These are phyloP conservation scores for Gobio gobio DNA, from an alignment of 2,113 vertebrate species.

Conservation along the genomic window DNA sequence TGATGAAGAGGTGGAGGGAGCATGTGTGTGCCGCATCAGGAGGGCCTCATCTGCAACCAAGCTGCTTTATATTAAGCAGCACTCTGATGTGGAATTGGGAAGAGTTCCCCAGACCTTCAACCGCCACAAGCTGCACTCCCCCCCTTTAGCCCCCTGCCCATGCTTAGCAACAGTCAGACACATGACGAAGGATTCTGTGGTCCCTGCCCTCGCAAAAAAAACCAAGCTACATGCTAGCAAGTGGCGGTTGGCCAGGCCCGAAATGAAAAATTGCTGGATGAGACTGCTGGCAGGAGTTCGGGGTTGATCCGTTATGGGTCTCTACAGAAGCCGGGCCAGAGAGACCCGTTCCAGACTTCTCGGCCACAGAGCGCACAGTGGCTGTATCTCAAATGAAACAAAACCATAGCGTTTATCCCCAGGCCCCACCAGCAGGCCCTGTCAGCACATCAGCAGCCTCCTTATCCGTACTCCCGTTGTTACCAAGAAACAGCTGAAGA, in stretches of 20 bases:
- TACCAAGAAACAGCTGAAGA: background rate
- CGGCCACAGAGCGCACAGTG: constrained; percentile 53
- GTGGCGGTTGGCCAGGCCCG: constrained; percentile 46
- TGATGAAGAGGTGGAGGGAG: constrained; percentile 66
- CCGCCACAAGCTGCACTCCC: constrained; percentile 54
- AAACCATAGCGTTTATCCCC: constrained; percentile 24
- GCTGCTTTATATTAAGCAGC: constrained; percentile 77
- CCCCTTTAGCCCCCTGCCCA: constrained; percentile 26
- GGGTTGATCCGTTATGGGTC: constrained; percentile 48
- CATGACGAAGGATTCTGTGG: constrained; percentile 54
- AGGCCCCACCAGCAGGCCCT: constrained; percentile 13
- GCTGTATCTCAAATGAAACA: constrained; percentile 58
- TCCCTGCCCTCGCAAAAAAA: constrained; percentile 40
- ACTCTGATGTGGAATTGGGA: constrained; percentile 78
- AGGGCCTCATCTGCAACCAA: constrained; percentile 77
- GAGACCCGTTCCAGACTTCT: constrained; percentile 43
- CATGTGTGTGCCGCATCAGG: constrained; percentile 52
- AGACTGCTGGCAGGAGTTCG: constrained; percentile 18
- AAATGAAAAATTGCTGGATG: constrained; percentile 56
- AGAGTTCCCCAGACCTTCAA: constrained; percentile 64
- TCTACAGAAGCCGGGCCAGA: constrained; percentile 52
- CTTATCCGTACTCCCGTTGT: background rate
- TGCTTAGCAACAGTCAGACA: constrained; percentile 59
- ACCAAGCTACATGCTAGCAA: constrained; percentile 47
- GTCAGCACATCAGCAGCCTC: constrained; percentile 46